Evolutionary conservation across 2,113 vertebrate species (phyloP), one percentile per base, ranked within the genome.

Genomic region (Heliornis fulica): DNA sequence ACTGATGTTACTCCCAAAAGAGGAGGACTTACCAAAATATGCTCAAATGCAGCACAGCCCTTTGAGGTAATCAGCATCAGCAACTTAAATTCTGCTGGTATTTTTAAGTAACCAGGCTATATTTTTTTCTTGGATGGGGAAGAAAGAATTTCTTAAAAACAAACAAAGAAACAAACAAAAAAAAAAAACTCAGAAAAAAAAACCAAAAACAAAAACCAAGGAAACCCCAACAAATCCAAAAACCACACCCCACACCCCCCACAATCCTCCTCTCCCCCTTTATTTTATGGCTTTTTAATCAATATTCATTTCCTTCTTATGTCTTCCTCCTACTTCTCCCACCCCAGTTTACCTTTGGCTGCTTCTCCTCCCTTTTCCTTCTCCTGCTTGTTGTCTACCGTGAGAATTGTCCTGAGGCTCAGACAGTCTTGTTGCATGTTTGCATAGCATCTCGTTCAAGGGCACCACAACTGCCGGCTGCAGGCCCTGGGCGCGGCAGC

Each of bases 111-210:
- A 43, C 6, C 10, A 10, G 19, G 5, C 0, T 43, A 63, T 81
- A 38, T 56, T 43, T 43, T 56, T 32, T 2, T 2, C 11, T 14
- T 29, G 20, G 25, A 46, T 51, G 13, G 25, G 89, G 29, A 71
- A 26, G 3, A 40, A 56, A 1, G 2, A 8, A 15, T 45, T 60
- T 41, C n/a, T 41, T 2, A 1, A 4, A 19, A 56, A 60, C 23
- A 46, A 71, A 14, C n/a, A n/a, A n/a, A 17, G 14, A 16, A 9
- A 70, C 8, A 70, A 32, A 8, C 46, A 20, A 45, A 17, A 43
- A 43, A 11, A 11, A 1, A 4, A 17, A 54, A 59, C 20, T n/a
- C n/a, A n/a, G n/a, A 17, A 17, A 16, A 9, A 70, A 9, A 70
- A 32, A 8, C 46, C 46, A 45, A 17, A 43, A 43, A 11, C 41